Base-by-base conservation (phyloP, 2,888 invertebrate species). In the Caenorhabditis panamensis region DNA sequence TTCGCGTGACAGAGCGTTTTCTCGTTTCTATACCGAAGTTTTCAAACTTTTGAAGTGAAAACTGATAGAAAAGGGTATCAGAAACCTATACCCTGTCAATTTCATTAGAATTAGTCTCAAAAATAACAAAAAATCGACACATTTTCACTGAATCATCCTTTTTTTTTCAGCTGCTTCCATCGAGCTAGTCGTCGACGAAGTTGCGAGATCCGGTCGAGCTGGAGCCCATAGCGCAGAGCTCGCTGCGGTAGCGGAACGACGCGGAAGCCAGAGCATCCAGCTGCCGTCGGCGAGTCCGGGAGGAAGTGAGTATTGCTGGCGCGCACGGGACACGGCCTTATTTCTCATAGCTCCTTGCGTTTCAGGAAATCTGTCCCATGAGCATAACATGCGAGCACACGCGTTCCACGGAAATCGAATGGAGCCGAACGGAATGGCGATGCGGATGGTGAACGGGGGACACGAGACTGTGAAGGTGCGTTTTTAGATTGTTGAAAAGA, bases 351-450 rank as follows among this genome's bases (percentile, higher is more conserved):
- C 67, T 59, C 73, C 64, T 3, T 73, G 68, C 28, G 4, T 77
- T 69, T n/a, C 64, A 71, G 72, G 68, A 51, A 76, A 67, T n/a
- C 56, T 79, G 24, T 82, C 82, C 1, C 69, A 79, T 51, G 82
- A 82, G 68, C 82, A 82, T 53, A 82, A 82, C 44, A 66, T 67
- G 62, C 44, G 82, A 44, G 82, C 82, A 8, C 78, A 78, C 49
- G 82, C 82, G 11, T 82, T 79, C 54, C 82, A 82, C 49, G 82
- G 82, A 1, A 53, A 63, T 54, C 54, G 76, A 16, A 66, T 72
- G 64, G 41, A 26, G 24, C 36, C 66, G 36, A 77, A 81, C 56
- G 76, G 76, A 18, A 71, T 66, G 24, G 36, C 63, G n/a, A 47
- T 71, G 62, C 13, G 76, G 3, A 22, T 61, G 31, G 54, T 73